Evolutionary conservation across 1,140 invertebrate genomes (phyloP).

Genomic region (Cephus cinctus): DNA sequence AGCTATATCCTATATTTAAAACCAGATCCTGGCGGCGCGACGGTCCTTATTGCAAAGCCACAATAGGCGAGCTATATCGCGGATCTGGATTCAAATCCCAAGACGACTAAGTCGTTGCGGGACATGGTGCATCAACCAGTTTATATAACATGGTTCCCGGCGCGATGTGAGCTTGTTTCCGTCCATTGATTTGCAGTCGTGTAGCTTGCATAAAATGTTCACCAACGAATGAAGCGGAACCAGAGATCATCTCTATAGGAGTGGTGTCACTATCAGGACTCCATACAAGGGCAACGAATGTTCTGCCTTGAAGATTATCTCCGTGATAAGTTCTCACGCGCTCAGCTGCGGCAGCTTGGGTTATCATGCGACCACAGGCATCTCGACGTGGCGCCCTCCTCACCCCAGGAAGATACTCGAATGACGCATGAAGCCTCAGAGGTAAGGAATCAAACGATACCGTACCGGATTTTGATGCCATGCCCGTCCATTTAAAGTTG

Average conservation of each 20-base stretch:
- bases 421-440: neutral
- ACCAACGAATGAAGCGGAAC: neutral
- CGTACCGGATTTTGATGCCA: neutral
- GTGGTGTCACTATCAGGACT: neutral
- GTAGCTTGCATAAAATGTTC: neutral
- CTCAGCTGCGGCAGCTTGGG: neutral
- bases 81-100: neutral
- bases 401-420: neutral
- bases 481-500: neutral
- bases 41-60: no score
- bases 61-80: no score
- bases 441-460: neutral
- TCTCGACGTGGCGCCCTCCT: neutral
- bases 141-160: neutral
- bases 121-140: neutral
- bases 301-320: neutral
- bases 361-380: neutral
- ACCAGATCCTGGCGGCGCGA: no score
- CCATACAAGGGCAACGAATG: neutral
- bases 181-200: neutral
- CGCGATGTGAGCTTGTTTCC: neutral
- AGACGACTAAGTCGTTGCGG: neutral
- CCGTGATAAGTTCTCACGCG: neutral
- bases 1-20: no score
- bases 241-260: neutral